phyloP scores from a whole-genome alignment of 2,888 invertebrate genomes.

The Chouioia cunea region DNA sequence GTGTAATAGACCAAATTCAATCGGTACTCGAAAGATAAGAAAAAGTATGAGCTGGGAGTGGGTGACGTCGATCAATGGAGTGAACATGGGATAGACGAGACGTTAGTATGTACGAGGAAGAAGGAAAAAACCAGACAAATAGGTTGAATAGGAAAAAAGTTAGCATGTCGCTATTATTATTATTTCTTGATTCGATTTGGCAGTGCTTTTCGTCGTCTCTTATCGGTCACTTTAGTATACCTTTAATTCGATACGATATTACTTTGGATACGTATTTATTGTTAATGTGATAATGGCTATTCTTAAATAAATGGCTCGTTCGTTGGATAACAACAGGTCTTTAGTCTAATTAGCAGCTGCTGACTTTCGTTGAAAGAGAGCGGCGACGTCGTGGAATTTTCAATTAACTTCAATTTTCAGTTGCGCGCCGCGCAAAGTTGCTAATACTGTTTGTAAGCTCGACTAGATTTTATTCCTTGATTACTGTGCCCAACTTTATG shows the following conservation, averaged over 20 bases:
- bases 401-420: too few relatives aligned
- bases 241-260: conserved; percentile 23
- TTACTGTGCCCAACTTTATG: too few relatives aligned
- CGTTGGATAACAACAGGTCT: conserved; percentile 1
- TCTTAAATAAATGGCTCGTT: conserved; percentile 5
- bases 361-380: too few relatives aligned
- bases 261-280: conserved; percentile 3
- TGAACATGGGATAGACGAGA: conserved; percentile 1
- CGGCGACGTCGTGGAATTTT: too few relatives aligned
- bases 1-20: conserved; percentile 28
- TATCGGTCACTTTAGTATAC: conserved; percentile 25
- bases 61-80: conserved; percentile 4
- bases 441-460: too few relatives aligned
- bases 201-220: conserved; percentile 13
- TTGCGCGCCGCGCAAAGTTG: too few relatives aligned
- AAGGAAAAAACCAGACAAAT: background rate
- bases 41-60: conserved; percentile 8
- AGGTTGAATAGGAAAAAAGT: background rate
- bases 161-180: conserved; percentile 1
- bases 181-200: conserved; percentile 21
- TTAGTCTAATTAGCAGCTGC: background rate
- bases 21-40: conserved; percentile 30
- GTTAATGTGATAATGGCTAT: background rate
- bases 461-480: too few relatives aligned
- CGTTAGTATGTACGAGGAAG: background rate